phyloP scores from a whole-genome alignment of 2,888 invertebrate species.

The Erynnis tages region DNA sequence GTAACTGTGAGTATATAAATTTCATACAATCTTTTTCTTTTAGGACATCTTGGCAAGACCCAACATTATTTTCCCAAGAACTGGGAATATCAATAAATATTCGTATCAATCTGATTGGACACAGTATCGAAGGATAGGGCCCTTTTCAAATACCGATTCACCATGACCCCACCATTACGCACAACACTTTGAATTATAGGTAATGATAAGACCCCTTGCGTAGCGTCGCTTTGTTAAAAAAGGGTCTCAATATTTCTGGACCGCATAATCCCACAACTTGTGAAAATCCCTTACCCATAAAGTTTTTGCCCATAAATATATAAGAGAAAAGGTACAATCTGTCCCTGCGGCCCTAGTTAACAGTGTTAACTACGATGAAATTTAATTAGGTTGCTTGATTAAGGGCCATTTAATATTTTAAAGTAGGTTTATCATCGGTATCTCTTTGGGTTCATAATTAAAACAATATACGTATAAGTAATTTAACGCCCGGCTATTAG shows the following conservation, averaged over 20 bases:
- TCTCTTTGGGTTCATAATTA: no score
- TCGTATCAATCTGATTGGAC: no score
- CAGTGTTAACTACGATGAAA: constrained; percentile 6
- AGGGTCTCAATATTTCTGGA: constrained; percentile 15
- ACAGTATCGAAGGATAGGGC: no score
- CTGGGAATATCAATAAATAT: no score
- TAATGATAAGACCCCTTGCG: constrained; percentile 8
- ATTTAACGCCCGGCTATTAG: no score
- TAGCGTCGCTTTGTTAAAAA: constrained; percentile 10
- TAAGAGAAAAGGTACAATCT: constrained; percentile 7
- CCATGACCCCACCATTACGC: background rate
- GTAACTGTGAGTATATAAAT: no score
- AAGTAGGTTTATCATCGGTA: no score
- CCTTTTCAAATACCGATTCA: no score
- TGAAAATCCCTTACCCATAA: constrained; percentile 17
- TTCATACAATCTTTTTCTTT: no score
- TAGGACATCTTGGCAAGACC: no score
- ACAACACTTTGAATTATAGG: background rate
- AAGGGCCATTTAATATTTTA: background rate
- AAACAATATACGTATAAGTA: no score
- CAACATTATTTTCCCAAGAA: no score
- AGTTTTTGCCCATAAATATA: constrained; percentile 12
- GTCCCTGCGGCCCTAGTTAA: background rate
- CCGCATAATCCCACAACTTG: constrained; percentile 8
- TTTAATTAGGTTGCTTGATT: background rate